phyloP scores from a whole-genome alignment of 1,140 invertebrate genomes.

The Drosophila quadrilineata region DNA sequence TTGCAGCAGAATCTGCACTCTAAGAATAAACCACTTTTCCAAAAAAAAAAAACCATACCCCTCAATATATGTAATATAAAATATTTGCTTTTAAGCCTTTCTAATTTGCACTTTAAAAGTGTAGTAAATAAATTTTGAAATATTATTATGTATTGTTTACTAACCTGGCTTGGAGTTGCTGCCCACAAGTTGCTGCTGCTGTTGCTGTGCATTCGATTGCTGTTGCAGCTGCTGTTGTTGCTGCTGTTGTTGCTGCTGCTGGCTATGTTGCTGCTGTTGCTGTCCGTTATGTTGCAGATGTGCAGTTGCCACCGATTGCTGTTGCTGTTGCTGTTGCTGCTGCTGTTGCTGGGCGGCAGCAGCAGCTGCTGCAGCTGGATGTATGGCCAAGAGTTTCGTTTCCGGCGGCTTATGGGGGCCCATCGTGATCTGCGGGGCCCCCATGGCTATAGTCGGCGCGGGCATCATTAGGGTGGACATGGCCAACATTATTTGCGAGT shows the following conservation, averaged over 20 bases:
- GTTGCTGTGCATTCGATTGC: constrained; percentile 42
- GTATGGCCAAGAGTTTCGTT: constrained; percentile 80
- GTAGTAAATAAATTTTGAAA: neutral
- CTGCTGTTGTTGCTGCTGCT: constrained; percentile 56
- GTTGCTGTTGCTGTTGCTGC: constrained; percentile 69
- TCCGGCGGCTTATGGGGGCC: constrained; percentile 81
- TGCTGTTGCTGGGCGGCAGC: constrained; percentile 68
- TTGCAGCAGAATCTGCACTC: too few species aligned
- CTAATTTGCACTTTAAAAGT: too few species aligned
- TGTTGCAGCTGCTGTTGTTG: constrained; percentile 52
- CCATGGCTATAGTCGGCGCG: constrained; percentile 79
- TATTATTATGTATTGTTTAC: constrained; percentile 13
- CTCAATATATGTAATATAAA: too few species aligned
- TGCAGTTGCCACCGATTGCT: constrained; percentile 56
- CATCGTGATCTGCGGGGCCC: constrained; percentile 80
- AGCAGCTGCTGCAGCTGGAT: constrained; percentile 74
- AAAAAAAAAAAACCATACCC: too few species aligned
- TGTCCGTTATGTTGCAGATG: constrained; percentile 78
- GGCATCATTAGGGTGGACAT: constrained; percentile 81
- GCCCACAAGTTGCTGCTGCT: constrained; percentile 56
- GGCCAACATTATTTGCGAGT: constrained; percentile 80
- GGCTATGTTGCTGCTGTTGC: constrained; percentile 63
- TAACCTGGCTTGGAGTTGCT: constrained; percentile 76
- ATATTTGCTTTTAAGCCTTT: too few species aligned
- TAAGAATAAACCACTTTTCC: too few species aligned